Evolutionary conservation across 1,140 invertebrate species (phyloP).

Genomic region (Teleogryllus occipitalis): DNA sequence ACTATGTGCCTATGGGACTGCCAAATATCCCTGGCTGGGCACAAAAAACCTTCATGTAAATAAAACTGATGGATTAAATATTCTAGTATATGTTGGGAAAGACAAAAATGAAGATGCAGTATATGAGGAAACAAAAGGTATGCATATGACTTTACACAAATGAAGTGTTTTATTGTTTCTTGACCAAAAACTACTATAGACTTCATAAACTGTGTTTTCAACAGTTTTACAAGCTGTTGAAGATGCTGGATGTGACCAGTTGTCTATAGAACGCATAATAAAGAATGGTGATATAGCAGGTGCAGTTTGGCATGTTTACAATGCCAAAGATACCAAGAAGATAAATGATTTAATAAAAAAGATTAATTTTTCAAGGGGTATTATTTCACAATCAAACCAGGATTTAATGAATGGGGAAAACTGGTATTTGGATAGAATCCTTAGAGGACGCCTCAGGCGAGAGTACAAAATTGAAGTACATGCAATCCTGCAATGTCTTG

Average conservation of each 20-base stretch:
- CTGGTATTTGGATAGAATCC: constrained; percentile 48
- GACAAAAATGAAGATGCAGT: background rate
- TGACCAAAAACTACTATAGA: no score
- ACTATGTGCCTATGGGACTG: background rate
- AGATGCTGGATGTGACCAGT: background rate
- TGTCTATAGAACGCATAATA: constrained; percentile 31
- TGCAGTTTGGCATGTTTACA: constrained; percentile 56
- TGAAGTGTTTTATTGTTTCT: no score
- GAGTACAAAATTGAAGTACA: constrained; percentile 53
- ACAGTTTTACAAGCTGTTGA: background rate
- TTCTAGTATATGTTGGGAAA: background rate
- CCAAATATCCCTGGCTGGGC: background rate
- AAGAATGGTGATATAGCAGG: constrained; percentile 45
- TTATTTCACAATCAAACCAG: constrained; percentile 44
- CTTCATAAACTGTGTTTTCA: no score
- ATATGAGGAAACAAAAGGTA: background rate
- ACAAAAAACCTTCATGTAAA: background rate
- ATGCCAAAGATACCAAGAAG: constrained; percentile 52
- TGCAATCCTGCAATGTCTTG: constrained; percentile 52
- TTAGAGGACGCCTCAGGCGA: constrained; percentile 43
- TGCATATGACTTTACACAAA: background rate
- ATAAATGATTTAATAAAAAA: constrained; percentile 52
- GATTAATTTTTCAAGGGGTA: constrained; percentile 45
- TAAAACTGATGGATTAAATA: background rate
- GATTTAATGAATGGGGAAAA: constrained; percentile 57